Percentiles rank a stretch among this genome's conserved stretches.
Conservation (phyloP, 2,113 vertebrate species). For the Rhabdornis inornatus region DNA sequence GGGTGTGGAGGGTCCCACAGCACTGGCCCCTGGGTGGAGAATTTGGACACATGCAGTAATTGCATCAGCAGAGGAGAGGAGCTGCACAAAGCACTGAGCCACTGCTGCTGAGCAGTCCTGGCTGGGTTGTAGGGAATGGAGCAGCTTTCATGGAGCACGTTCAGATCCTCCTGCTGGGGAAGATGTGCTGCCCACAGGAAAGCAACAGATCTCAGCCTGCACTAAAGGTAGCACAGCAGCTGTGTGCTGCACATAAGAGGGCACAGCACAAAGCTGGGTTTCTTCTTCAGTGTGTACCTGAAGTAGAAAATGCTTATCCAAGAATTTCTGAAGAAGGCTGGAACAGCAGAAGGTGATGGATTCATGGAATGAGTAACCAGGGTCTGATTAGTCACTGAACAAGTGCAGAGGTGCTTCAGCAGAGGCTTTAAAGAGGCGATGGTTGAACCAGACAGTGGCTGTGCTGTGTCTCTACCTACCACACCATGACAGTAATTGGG, state of each 20-base stretch:
- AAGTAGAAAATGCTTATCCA: neutral
- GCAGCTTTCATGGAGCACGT: neutral
- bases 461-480: neutral
- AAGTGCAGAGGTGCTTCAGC: neutral
- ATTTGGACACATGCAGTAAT: neutral
- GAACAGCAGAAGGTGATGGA: neutral
- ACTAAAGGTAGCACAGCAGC: neutral
- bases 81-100: neutral
- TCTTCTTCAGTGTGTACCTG: neutral
- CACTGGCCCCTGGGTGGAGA: neutral
- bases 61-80: neutral
- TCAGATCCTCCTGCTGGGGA: neutral
- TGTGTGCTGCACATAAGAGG: neutral
- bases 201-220: accelerated
- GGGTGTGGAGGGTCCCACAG: neutral
- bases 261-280: neutral
- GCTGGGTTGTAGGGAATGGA: neutral
- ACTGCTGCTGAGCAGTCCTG: neutral
- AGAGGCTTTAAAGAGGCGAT: neutral
- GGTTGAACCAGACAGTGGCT: neutral
- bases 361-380: neutral
- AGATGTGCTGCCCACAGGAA: neutral
- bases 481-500: neutral
- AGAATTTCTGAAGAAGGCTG: neutral
- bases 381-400: neutral